phyloP scores from a whole-genome alignment of 2,888 invertebrate species.

The Aspidapion aeneum region DNA sequence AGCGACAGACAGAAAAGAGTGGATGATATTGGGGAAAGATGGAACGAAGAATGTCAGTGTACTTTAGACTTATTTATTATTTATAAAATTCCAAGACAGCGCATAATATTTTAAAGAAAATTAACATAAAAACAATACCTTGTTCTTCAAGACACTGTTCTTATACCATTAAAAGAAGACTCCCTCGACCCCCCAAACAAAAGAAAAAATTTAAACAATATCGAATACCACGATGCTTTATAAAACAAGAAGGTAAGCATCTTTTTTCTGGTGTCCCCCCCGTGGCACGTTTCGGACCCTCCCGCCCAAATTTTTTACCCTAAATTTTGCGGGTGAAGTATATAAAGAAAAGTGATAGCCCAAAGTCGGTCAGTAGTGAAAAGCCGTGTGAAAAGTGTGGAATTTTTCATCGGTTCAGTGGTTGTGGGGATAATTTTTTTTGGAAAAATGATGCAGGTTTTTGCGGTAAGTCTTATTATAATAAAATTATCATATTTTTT shows the following conservation, averaged over 20 bases:
- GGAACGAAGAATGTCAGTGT: too few species aligned
- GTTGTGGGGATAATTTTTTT: background rate
- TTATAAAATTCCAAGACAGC: too few species aligned
- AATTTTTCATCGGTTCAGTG: background rate
- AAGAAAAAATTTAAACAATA: background rate
- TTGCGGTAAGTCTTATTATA: background rate
- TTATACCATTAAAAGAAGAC: background rate
- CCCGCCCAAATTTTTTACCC: background rate
- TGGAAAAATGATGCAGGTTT: background rate
- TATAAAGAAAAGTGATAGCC: background rate
- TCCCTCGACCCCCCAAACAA: background rate
- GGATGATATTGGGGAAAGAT: too few species aligned
- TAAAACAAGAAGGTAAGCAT: too few species aligned
- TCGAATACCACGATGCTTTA: too few species aligned
- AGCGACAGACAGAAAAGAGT: too few species aligned
- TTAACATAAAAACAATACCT: too few species aligned
- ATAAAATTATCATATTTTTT: too few species aligned
- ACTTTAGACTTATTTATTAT: too few species aligned
- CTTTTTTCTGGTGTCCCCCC: background rate
- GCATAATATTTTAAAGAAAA: too few species aligned
- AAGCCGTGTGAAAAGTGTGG: background rate
- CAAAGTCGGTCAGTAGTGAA: background rate
- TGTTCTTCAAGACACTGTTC: too few species aligned
- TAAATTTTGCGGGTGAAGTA: background rate
- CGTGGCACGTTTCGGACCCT: background rate